A percentile compares a stretch with the other conserved stretches of the same genome.
Evolutionary conservation across 2,888 invertebrate species (phyloP).

Genomic region (Argyra leucocephala): DNA sequence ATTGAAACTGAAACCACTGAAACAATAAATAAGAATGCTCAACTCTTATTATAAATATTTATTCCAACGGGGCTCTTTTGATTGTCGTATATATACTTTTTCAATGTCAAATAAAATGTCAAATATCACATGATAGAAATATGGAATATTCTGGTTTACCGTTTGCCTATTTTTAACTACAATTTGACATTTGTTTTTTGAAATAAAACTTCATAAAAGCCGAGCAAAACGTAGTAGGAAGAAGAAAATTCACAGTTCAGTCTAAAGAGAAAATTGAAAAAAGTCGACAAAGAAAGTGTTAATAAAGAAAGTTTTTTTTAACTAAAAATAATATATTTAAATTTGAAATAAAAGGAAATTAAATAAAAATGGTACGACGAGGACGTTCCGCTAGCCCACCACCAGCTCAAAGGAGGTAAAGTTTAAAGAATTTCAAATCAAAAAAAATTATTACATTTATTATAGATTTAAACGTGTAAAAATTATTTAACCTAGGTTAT

Average conservation of each 20-base stretch:
- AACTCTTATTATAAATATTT: no score
- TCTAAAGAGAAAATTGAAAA: neutral
- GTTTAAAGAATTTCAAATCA: neutral
- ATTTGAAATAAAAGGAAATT: conserved; percentile 17
- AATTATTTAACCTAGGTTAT: neutral
- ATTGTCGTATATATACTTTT: no score
- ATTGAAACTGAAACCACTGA: no score
- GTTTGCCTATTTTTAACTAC: no score
- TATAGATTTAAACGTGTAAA: neutral
- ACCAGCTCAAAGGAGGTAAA: conserved; percentile 54
- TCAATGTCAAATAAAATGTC: no score
- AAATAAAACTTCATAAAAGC: no score
- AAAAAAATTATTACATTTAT: neutral
- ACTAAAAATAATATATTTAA: neutral
- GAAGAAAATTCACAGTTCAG: neutral
- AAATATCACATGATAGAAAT: no score
- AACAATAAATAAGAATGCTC: no score
- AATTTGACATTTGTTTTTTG: no score
- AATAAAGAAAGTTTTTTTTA: neutral
- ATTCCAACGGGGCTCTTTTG: no score
- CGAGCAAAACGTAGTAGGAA: no score
- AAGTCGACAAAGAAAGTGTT: neutral
- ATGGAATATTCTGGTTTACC: no score
- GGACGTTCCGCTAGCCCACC: conserved; percentile 65
- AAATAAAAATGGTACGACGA: conserved; percentile 58